These are phyloP conservation scores for Amphiprion clarkii DNA, from an alignment of 2,797 vertebrate genomes.

Conservation along the genomic window DNA sequence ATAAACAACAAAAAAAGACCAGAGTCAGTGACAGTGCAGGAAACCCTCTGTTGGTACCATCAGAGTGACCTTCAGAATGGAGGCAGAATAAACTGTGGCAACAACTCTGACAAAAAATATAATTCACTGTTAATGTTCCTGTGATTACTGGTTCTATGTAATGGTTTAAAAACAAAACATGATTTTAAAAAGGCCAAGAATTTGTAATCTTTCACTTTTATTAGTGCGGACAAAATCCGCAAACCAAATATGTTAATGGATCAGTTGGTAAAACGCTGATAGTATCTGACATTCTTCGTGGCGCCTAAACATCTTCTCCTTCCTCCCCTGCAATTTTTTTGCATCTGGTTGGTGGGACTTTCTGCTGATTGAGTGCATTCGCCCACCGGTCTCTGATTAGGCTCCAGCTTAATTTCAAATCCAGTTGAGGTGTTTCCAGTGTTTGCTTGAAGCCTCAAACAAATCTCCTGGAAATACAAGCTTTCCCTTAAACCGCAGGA, in stretches of 20 bases:
- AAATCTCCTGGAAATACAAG: constrained; percentile 77
- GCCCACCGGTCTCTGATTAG: constrained; percentile 60
- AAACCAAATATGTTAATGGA: constrained; percentile 39
- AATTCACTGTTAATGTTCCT: background rate
- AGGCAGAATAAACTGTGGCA: constrained; percentile 6
- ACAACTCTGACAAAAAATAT: background rate
- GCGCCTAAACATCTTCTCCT: constrained; percentile 41
- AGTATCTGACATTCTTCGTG: constrained; percentile 31
- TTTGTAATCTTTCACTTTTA: constrained; percentile 31
- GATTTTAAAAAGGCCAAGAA: constrained; percentile 1
- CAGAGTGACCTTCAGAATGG: constrained; percentile 16
- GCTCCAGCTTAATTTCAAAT: constrained; percentile 72
- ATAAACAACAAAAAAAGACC: constrained; percentile 49
- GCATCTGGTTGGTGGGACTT: constrained; percentile 53
- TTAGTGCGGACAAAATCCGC: constrained; percentile 38
- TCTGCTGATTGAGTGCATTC: constrained; percentile 73
- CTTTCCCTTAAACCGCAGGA: constrained; percentile 66
- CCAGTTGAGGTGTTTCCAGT: constrained; percentile 77
- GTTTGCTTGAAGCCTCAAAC: constrained; percentile 71
- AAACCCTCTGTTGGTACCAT: constrained; percentile 24
- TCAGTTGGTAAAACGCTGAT: constrained; percentile 41
- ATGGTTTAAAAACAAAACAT: constrained; percentile 19
- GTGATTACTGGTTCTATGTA: constrained; percentile 11
- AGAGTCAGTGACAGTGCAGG: constrained; percentile 30
- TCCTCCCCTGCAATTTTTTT: constrained; percentile 43